phyloP scores from a whole-genome alignment of 2,113 vertebrate genomes.

The Phylloscopus trochiloides region DNA sequence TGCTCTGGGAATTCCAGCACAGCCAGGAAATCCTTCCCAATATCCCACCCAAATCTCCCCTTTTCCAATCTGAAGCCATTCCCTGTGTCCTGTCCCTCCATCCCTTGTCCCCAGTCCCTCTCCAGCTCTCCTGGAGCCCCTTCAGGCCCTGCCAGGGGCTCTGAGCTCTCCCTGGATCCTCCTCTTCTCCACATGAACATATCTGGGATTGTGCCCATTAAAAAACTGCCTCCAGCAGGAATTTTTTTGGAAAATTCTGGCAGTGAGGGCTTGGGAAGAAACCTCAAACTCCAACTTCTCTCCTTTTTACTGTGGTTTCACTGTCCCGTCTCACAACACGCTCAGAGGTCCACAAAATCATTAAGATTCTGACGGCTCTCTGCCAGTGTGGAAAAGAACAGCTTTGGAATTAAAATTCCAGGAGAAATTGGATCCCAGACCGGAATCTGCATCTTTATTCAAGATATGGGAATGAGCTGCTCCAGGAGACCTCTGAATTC shows the following conservation, averaged over 20 bases:
- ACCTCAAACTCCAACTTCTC: neutral
- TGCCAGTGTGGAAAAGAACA: slow-evolving; percentile 33
- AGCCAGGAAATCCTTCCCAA: neutral
- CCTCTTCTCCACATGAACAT: neutral
- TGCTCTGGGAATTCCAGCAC: neutral
- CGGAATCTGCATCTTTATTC: slow-evolving; percentile 59
- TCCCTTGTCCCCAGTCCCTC: neutral
- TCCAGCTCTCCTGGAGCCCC: neutral
- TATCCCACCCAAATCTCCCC: neutral
- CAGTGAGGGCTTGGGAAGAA: neutral
- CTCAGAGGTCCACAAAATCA: neutral
- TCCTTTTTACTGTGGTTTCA: neutral
- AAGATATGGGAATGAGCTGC: slow-evolving; percentile 43
- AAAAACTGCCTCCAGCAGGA: neutral
- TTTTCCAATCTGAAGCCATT: fast-evolving
- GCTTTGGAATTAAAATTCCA: slow-evolving; percentile 63
- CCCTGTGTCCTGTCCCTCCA: neutral
- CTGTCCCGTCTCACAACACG: neutral
- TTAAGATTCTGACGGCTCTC: slow-evolving; percentile 46
- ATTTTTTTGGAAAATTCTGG: neutral
- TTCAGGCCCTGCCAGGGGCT: neutral
- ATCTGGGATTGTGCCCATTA: neutral
- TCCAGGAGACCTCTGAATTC: neutral
- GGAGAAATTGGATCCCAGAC: slow-evolving; percentile 48
- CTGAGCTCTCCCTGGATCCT: neutral